Conservation (phyloP, 1,140 invertebrate species). For the Bombyx mori region DNA sequence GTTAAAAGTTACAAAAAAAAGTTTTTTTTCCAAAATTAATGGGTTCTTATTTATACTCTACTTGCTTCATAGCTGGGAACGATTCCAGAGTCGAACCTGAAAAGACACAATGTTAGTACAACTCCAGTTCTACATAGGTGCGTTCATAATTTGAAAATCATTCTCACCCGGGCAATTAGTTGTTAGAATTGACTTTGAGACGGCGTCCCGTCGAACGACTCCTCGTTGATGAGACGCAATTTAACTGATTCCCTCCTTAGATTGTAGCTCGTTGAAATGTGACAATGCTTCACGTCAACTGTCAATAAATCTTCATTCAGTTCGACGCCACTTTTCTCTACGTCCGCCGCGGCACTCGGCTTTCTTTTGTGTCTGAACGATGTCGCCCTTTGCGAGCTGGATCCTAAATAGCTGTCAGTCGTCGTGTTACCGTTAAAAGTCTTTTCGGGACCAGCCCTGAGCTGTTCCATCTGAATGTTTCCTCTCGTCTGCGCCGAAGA, state of each 20-base stretch:
- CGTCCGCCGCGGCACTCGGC: constrained; percentile 57
- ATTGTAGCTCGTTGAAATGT: constrained; percentile 65
- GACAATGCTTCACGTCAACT: constrained; percentile 61
- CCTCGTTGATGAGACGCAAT: constrained; percentile 64
- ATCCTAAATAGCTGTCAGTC: constrained; percentile 55
- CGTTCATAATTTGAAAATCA: background rate
- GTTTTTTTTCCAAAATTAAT: constrained; percentile 54
- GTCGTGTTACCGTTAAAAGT: constrained; percentile 81
- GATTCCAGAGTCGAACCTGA: constrained; percentile 45
- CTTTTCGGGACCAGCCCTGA: constrained; percentile 71
- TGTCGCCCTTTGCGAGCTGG: constrained; percentile 47
- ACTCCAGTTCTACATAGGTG: background rate
- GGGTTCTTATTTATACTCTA: constrained; percentile 23
- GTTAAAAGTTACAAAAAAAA: constrained; percentile 17
- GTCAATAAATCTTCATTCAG: constrained; percentile 60
- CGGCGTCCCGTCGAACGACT: constrained; percentile 53
- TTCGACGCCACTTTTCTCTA: constrained; percentile 63
- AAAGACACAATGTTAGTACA: constrained; percentile 8
- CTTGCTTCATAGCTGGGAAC: constrained; percentile 46
- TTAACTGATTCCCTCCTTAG: constrained; percentile 62
- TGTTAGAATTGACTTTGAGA: constrained; percentile 63
- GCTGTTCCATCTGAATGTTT: constrained; percentile 52
- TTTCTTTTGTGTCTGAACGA: constrained; percentile 63
- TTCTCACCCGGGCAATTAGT: constrained; percentile 49
- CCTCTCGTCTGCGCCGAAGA: constrained; percentile 51